These are phyloP conservation scores for Hydroisotoma schaefferi DNA, from an alignment of 2,888 invertebrate species.

Conservation along the genomic window DNA sequence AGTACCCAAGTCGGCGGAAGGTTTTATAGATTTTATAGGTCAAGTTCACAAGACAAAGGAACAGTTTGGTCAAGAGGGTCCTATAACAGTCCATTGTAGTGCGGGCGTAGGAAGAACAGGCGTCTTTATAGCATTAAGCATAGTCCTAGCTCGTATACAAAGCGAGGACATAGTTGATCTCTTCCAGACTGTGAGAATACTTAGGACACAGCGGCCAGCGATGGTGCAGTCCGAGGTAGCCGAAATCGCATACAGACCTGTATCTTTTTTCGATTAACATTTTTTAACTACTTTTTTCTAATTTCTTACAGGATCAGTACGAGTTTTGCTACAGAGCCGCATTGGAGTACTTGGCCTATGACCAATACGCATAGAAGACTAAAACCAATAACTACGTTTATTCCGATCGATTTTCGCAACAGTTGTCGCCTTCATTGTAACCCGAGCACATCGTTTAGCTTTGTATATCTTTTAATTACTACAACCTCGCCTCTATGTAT, in stretches of 20 bases:
- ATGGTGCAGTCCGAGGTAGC: constrained; percentile 99
- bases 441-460: constrained; percentile 3
- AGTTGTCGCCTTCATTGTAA: constrained; percentile 6
- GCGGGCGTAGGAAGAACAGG: constrained; percentile 98
- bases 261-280: background rate
- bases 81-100: constrained; percentile 96
- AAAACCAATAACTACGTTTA: too few species aligned
- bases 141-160: constrained; percentile 97
- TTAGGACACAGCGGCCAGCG: constrained; percentile 95
- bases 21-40: constrained; percentile 98
- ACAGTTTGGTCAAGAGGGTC: constrained; percentile 99
- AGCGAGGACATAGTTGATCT: constrained; percentile 98
- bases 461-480: too few species aligned
- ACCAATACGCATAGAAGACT: constrained; percentile 43
- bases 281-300: constrained; percentile 8
- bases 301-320: constrained; percentile 82
- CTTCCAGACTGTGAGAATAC: constrained; percentile 97
- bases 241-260: background rate
- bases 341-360: constrained; percentile 76
- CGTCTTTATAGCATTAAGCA: constrained; percentile 95
- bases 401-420: background rate
- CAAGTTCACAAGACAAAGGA: constrained; percentile 99
- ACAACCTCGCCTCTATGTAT: too few species aligned
- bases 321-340: constrained; percentile 99
- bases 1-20: constrained; percentile 96